Conservation (phyloP, 2,113 vertebrate species). For the Toxostoma redivivum region DNA sequence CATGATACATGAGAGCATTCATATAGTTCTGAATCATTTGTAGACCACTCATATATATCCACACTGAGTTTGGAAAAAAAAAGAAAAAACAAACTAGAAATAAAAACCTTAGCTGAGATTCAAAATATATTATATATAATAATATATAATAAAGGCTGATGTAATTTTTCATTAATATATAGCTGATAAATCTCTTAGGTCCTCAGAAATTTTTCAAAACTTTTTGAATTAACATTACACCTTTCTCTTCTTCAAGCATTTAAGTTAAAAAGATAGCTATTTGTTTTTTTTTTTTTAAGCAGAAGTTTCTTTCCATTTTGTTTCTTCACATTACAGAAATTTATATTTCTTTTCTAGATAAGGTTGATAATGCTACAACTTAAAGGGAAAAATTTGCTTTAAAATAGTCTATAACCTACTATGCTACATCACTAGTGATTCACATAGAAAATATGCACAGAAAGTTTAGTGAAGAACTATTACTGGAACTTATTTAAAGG, state of each 20-base stretch:
- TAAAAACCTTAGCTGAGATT: background rate
- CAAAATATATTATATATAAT: background rate
- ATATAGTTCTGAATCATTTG: background rate
- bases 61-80: background rate
- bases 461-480: background rate
- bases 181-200: background rate
- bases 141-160: background rate
- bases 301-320: background rate
- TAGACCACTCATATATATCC: background rate
- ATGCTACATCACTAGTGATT: background rate
- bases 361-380: background rate
- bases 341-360: background rate
- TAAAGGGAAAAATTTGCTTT: background rate
- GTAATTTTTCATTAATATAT: background rate
- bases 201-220: background rate
- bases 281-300: fast-evolving
- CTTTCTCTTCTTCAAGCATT: background rate
- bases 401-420: background rate
- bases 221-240: background rate
- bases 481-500: background rate
- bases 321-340: background rate
- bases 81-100: background rate
- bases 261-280: background rate
- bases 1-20: background rate
- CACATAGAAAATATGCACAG: background rate